Percentiles rank a stretch among this genome's conserved stretches.
These are phyloP conservation scores for Enteromius unitaeniatus DNA, from an alignment of 2,797 vertebrate genomes.

Conservation along the genomic window DNA sequence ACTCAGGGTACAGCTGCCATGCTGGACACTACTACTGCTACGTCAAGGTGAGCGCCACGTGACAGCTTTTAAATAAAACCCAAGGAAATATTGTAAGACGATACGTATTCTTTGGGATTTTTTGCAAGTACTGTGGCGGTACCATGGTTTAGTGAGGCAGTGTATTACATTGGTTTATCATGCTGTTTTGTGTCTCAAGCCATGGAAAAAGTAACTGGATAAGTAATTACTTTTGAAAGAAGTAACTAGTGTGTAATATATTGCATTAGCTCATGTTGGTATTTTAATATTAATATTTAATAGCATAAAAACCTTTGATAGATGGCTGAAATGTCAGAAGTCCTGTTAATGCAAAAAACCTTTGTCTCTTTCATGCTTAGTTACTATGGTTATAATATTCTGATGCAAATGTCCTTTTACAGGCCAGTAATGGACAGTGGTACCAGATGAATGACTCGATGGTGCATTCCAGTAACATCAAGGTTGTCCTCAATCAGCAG, in stretches of 20 bases:
- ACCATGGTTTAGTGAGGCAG: neutral
- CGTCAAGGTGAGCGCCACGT: slow-evolving; percentile 82
- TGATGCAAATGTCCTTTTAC: neutral
- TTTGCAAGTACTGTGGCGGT: neutral
- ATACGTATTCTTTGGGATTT: neutral
- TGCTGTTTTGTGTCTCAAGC: neutral
- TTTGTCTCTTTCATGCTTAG: neutral
- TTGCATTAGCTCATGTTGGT: too few relatives aligned
- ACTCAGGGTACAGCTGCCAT: slow-evolving; percentile 94
- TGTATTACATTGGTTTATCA: neutral
- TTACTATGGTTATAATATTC: neutral
- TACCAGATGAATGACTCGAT: slow-evolving; percentile 97
- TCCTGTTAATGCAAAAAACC: too few relatives aligned
- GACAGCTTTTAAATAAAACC: neutral
- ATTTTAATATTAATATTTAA: too few relatives aligned
- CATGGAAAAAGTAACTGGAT: neutral
- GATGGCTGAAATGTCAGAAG: too few relatives aligned
- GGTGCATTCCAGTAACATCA: slow-evolving; percentile 93
- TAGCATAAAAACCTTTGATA: too few relatives aligned
- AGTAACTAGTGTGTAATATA: too few relatives aligned
- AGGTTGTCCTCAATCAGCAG: slow-evolving; percentile 97
- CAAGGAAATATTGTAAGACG: neutral
- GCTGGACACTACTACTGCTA: slow-evolving; percentile 97
- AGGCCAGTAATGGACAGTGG: slow-evolving; percentile 97
- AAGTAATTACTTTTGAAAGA: too few relatives aligned